Evolutionary conservation across 2,797 vertebrate species (phyloP).

Genomic region (Manis pentadactyla): DNA sequence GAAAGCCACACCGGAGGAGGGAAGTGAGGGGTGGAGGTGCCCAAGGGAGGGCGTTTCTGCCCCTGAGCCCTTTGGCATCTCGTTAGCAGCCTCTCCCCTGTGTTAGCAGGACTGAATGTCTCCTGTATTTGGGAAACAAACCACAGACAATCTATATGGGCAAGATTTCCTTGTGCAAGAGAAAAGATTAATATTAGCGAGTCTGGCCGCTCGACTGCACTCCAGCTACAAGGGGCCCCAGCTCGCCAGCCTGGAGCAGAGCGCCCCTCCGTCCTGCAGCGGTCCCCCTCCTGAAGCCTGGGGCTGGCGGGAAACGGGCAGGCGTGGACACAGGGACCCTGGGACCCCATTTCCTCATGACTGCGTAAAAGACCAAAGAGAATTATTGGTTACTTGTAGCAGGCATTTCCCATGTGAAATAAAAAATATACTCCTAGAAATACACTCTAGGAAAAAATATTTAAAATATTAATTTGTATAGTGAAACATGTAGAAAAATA

Average conservation of each 20-base stretch:
- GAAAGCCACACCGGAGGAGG: not conserved
- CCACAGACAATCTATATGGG: not conserved
- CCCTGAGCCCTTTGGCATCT: not conserved
- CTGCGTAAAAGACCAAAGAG: not conserved
- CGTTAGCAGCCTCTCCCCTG: not conserved
- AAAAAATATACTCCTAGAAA: not conserved
- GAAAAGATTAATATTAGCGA: not conserved
- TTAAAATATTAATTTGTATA: not conserved
- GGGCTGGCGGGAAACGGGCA: too few species aligned
- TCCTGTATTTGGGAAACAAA: not conserved
- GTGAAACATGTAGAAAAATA: not conserved
- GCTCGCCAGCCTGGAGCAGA: not conserved
- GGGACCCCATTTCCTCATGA: not conserved
- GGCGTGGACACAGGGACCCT: accelerated
- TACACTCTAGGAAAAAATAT: not conserved
- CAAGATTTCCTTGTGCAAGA: not conserved
- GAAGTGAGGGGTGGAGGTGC: not conserved
- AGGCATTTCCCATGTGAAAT: not conserved
- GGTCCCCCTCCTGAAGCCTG: not conserved
- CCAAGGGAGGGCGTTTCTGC: accelerated
- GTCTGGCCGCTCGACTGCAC: not conserved
- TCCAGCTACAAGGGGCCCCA: accelerated
- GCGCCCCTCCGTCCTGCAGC: too few species aligned
- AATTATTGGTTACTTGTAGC: not conserved
- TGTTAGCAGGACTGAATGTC: not conserved